Evolutionary conservation across 2,888 invertebrate genomes (phyloP).

Genomic region (Gryllus longicercus): DNA sequence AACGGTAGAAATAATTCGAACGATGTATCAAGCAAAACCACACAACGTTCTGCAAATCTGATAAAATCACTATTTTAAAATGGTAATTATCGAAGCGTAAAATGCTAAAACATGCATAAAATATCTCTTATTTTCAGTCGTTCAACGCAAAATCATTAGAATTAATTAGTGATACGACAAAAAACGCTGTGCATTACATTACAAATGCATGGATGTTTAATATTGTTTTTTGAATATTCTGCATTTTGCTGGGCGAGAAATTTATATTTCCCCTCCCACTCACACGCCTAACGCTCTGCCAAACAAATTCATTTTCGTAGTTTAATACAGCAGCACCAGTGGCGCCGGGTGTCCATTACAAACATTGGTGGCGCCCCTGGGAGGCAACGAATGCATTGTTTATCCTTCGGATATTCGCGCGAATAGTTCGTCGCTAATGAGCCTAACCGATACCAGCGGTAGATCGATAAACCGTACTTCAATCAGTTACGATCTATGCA

Average conservation of each 20-base stretch:
- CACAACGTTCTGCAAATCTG: background rate
- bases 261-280: no score
- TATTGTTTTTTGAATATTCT: background rate
- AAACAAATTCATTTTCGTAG: background rate
- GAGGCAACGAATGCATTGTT: background rate
- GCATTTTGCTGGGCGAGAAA: no score
- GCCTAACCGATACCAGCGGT: background rate
- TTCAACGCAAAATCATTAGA: background rate
- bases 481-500: no score
- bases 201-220: background rate
- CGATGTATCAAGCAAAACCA: background rate
- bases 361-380: background rate
- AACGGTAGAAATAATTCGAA: no score
- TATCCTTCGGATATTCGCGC: background rate
- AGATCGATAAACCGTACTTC: background rate
- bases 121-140: slow-evolving; percentile 2
- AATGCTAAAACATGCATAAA: background rate
- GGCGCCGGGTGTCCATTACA: background rate
- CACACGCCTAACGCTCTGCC: background rate
- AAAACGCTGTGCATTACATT: background rate
- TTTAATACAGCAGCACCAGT: background rate
- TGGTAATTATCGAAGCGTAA: background rate
- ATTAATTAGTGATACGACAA: background rate
- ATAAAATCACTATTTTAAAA: slow-evolving; percentile 9
- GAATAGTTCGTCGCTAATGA: background rate